Evolutionary conservation across 2,888 invertebrate species (phyloP).

Genomic region (Melanostoma scalare): DNA sequence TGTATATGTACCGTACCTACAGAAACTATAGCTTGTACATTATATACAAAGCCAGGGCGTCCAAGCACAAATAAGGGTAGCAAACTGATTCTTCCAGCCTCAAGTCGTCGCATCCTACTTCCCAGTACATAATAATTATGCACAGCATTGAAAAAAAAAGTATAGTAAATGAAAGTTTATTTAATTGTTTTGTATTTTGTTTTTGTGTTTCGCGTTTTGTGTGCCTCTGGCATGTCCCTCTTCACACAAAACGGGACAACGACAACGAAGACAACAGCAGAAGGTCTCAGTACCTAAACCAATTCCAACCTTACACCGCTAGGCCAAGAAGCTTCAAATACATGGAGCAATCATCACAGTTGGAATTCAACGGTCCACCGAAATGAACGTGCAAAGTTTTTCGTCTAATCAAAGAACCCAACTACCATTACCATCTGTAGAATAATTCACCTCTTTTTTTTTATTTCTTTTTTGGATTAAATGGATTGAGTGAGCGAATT

Average conservation of each 20-base stretch:
- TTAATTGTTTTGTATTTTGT: slow-evolving; percentile 61
- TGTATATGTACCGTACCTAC: slow-evolving; percentile 8
- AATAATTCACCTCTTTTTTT: neutral
- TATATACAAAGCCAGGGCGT: slow-evolving; percentile 39
- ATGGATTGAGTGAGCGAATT: slow-evolving; percentile 13
- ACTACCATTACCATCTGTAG: slow-evolving; percentile 3
- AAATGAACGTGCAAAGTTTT: slow-evolving; percentile 42
- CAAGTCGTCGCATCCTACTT: slow-evolving; percentile 23
- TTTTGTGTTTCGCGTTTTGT: neutral
- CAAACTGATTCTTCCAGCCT: slow-evolving; percentile 60
- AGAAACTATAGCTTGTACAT: slow-evolving; percentile 12
- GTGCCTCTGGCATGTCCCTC: slow-evolving; percentile 28
- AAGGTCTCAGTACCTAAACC: slow-evolving; percentile 26
- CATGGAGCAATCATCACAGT: slow-evolving; percentile 60
- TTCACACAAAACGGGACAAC: neutral
- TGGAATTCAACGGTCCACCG: slow-evolving; percentile 64
- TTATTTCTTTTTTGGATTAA: slow-evolving; percentile 5
- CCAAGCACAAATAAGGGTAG: slow-evolving; percentile 66
- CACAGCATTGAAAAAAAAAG: slow-evolving; percentile 27
- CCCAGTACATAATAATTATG: slow-evolving; percentile 55
- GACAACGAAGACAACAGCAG: slow-evolving; percentile 19
- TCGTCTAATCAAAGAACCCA: neutral
- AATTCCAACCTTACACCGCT: slow-evolving; percentile 13
- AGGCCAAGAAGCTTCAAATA: slow-evolving; percentile 54
- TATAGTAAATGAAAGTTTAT: slow-evolving; percentile 53